Evolutionary conservation across 2,888 invertebrate genomes (phyloP).

Genomic region (Sarcophaga subvicina): DNA sequence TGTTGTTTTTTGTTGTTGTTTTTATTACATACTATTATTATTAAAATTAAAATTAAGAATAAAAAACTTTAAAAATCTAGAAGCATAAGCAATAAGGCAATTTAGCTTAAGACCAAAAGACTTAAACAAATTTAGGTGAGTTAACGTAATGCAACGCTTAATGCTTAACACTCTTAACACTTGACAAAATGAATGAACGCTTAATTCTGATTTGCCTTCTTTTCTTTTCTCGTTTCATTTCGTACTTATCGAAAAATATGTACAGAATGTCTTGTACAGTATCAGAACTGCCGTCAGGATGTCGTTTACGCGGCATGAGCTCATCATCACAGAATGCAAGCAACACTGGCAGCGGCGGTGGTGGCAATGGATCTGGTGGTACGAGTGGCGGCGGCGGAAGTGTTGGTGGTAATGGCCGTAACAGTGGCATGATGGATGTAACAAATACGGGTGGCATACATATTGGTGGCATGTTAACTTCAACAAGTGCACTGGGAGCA

Average conservation of each 20-base stretch:
- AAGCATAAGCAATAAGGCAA: constrained; percentile 67
- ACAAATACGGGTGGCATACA: constrained; percentile 74
- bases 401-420: constrained; percentile 59
- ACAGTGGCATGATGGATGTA: constrained; percentile 70
- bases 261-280: constrained; percentile 84
- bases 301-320: constrained; percentile 82
- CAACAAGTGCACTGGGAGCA: constrained; percentile 73
- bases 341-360: constrained; percentile 75
- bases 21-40: background rate
- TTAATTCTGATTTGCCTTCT: background rate
- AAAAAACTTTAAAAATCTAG: constrained; percentile 24
- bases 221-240: background rate
- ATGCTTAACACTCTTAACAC: background rate
- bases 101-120: constrained; percentile 67
- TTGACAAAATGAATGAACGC: too few relatives aligned
- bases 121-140: constrained; percentile 66
- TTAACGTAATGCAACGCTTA: background rate
- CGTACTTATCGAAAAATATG: background rate
- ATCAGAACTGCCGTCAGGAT: constrained; percentile 82
- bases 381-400: constrained; percentile 76
- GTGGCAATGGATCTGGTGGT: constrained; percentile 66
- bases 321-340: constrained; percentile 79
- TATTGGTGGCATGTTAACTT: constrained; percentile 74
- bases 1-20: background rate
- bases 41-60: too few relatives aligned